These are phyloP conservation scores for Geotrypetes seraphini DNA, from an alignment of 2,797 vertebrate species.

Conservation along the genomic window DNA sequence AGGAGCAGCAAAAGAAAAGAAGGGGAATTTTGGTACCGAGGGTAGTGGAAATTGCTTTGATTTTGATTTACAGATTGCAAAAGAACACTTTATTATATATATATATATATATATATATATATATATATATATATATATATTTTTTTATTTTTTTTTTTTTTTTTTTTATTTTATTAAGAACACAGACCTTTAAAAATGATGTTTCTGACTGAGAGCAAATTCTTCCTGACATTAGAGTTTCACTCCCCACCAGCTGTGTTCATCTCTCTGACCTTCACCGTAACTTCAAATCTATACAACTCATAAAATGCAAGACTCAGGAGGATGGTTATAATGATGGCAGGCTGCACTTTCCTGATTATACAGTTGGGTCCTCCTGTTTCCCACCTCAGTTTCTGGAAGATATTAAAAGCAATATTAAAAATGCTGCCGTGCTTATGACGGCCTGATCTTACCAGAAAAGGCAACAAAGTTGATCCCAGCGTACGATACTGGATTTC, in stretches of 20 bases:
- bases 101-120: no score
- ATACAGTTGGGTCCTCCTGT: constrained; percentile 1
- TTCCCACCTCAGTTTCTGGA: constrained; percentile 23
- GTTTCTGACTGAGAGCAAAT: constrained; percentile 1
- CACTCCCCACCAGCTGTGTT: constrained; percentile 1
- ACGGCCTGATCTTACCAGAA: constrained; percentile 4
- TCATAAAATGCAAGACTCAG: constrained; percentile 15
- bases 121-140: no score
- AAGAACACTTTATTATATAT: neutral
- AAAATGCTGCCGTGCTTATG: constrained; percentile 23
- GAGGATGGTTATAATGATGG: constrained; percentile 11
- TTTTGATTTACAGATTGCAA: constrained; percentile 9
- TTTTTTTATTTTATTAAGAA: no score
- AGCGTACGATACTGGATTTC: constrained; percentile 8
- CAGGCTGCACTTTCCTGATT: constrained; percentile 18
- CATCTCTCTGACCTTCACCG: constrained; percentile 18
- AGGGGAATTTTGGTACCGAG: neutral
- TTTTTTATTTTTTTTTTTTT: no score
- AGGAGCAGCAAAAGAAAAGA: constrained; percentile 5
- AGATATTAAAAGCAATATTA: constrained; percentile 30
- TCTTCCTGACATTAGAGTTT: neutral
- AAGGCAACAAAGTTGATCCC: constrained; percentile 24
- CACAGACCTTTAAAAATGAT: constrained; percentile 6
- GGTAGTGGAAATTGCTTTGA: neutral
- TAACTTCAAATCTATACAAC: constrained; percentile 14